phyloP scores from a whole-genome alignment of 2,113 vertebrate genomes.

The Oryzias woworae region DNA sequence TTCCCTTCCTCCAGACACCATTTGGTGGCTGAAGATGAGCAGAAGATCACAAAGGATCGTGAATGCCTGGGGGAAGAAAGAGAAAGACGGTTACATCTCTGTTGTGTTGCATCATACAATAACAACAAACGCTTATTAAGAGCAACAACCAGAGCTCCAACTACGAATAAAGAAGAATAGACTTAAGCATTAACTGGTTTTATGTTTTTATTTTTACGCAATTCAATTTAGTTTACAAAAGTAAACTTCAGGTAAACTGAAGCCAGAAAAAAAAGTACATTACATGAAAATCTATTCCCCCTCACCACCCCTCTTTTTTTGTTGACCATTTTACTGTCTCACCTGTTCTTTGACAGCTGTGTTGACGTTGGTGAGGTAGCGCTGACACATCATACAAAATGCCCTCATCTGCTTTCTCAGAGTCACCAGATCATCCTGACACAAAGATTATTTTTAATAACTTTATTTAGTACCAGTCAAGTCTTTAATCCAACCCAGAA shows the following conservation, averaged over 20 bases:
- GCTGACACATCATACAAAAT: constrained; percentile 98
- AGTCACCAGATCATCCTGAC: constrained; percentile 90
- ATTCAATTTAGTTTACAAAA: too few relatives aligned
- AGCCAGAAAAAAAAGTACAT: too few relatives aligned
- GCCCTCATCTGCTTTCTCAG: constrained; percentile 98
- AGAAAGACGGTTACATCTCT: neutral
- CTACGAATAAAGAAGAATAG: too few relatives aligned
- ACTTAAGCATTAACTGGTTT: too few relatives aligned
- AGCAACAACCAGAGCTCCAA: too few relatives aligned
- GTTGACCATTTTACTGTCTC: constrained; percentile 3
- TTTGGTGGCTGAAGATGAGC: constrained; percentile 99
- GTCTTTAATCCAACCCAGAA: neutral
- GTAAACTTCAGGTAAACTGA: too few relatives aligned
- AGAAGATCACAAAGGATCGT: constrained; percentile 96
- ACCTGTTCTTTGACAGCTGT: constrained; percentile 99
- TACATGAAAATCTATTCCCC: neutral
- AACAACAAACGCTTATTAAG: too few relatives aligned
- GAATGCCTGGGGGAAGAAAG: constrained; percentile 84
- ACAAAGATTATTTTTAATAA: neutral
- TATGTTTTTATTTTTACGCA: too few relatives aligned
- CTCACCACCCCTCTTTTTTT: neutral
- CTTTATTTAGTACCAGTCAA: neutral
- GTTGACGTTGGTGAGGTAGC: constrained; percentile 98
- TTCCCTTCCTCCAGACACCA: constrained; percentile 93
- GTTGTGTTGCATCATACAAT: too few relatives aligned